Evolutionary conservation across 2,113 vertebrate genomes (phyloP).

Genomic region (Archocentrus centrarchus): DNA sequence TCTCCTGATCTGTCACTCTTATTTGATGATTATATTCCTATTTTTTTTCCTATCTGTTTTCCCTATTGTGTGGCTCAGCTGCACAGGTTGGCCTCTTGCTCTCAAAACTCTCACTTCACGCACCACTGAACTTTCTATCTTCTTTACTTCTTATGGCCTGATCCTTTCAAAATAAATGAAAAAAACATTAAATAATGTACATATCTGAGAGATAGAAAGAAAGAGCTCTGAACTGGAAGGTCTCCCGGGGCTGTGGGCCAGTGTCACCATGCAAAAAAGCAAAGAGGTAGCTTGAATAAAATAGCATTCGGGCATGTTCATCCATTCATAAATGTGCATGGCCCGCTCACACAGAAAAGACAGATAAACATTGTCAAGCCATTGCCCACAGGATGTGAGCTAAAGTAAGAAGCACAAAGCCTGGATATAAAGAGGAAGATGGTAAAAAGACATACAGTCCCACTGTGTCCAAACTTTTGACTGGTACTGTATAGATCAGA

Average conservation of each 20-base stretch:
- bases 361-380: background rate
- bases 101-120: conserved; percentile 24
- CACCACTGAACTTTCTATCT: conserved; percentile 2
- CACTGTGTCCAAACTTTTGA: too few relatives aligned
- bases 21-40: background rate
- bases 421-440: background rate
- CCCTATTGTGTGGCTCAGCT: background rate
- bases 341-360: conserved; percentile 6
- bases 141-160: conserved; percentile 1
- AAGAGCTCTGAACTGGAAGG: conserved; percentile 36
- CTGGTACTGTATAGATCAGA: background rate
- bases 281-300: conserved; percentile 19
- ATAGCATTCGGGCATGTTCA: background rate
- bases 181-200: conserved; percentile 11
- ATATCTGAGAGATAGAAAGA: conserved; percentile 11
- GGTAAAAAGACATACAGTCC: background rate
- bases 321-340: conserved; percentile 26
- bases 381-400: background rate
- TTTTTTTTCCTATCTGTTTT: conserved; percentile 8
- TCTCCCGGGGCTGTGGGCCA: conserved; percentile 34
- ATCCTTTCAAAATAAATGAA: conserved; percentile 33
- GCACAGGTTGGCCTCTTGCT: background rate
- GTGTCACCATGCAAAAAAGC: conserved; percentile 25
- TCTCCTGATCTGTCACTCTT: background rate
- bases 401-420: background rate